Evolutionary conservation across 2,888 invertebrate species (phyloP).

Genomic region (Meta bourneti): DNA sequence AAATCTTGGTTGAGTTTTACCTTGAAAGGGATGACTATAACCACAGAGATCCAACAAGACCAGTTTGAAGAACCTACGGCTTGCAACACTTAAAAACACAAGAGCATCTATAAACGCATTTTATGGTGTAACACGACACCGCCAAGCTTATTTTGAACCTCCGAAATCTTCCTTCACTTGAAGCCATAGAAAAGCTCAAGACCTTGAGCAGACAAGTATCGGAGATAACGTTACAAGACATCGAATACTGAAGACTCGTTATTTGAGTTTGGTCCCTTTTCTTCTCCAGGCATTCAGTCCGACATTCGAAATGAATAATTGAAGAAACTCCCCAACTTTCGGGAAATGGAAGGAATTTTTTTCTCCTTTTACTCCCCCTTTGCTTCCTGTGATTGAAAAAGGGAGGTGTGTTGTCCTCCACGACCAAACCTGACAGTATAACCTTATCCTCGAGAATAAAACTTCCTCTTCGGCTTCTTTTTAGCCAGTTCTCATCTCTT

Average conservation of each 20-base stretch:
- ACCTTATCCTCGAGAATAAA: conserved; percentile 50
- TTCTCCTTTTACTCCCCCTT: background rate
- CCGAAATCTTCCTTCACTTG: conserved; percentile 10
- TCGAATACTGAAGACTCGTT: background rate
- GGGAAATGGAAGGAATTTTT: conserved; percentile 11
- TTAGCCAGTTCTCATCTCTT: conserved; percentile 29
- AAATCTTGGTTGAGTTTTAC: too few species aligned
- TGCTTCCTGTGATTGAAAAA: conserved; percentile 71
- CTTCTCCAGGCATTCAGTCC: background rate
- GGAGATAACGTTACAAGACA: conserved; percentile 35
- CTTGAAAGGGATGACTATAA: background rate
- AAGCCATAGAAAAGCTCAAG: too few species aligned
- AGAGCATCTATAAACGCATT: conserved; percentile 74
- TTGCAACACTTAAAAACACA: conserved; percentile 72
- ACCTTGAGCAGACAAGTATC: too few species aligned
- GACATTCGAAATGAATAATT: conserved; percentile 70
- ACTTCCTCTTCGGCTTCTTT: conserved; percentile 36
- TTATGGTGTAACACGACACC: conserved; percentile 68
- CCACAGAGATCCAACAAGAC: background rate
- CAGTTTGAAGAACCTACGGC: conserved; percentile 28
- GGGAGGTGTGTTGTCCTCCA: background rate
- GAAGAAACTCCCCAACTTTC: conserved; percentile 54
- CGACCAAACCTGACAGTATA: conserved; percentile 57
- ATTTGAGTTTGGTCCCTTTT: conserved; percentile 55
- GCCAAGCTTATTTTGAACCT: conserved; percentile 53